phyloP scores from a whole-genome alignment of 2,888 invertebrate species.

The Ganaspis brasiliensis region DNA sequence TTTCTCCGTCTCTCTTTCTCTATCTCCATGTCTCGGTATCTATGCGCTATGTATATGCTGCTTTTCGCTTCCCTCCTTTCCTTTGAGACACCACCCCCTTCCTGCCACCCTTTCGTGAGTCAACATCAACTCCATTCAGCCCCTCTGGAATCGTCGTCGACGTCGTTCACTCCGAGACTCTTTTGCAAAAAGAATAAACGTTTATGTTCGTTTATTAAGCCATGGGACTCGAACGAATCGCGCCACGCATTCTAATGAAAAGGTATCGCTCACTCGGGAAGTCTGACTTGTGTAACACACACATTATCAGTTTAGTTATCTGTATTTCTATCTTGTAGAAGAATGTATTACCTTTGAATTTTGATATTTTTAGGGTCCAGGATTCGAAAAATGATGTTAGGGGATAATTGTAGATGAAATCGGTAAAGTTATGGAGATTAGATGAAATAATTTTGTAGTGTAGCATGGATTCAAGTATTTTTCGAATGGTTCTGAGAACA shows the following conservation, averaged over 20 bases:
- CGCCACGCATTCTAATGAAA: slow-evolving; percentile 65
- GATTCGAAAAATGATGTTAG: too few relatives aligned
- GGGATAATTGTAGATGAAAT: too few relatives aligned
- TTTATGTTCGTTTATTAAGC: slow-evolving; percentile 38
- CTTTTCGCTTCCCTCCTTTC: slow-evolving; percentile 23
- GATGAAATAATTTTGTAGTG: too few relatives aligned
- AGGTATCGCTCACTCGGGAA: slow-evolving; percentile 36
- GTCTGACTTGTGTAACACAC: background rate
- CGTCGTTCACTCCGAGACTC: slow-evolving; percentile 45
- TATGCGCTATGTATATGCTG: slow-evolving; percentile 6
- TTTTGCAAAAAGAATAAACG: slow-evolving; percentile 46
- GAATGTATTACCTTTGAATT: background rate
- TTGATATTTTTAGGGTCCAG: too few relatives aligned
- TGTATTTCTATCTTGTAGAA: background rate
- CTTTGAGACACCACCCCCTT: slow-evolving; percentile 40
- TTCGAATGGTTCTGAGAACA: too few relatives aligned
- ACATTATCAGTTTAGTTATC: background rate
- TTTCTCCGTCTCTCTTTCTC: slow-evolving; percentile 1
- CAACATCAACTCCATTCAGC: slow-evolving; percentile 30
- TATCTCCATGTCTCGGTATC: background rate
- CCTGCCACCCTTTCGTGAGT: slow-evolving; percentile 13
- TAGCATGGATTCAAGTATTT: too few relatives aligned
- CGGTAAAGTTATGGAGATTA: too few relatives aligned
- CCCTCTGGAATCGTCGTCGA: slow-evolving; percentile 22
- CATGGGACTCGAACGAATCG: slow-evolving; percentile 50